These are phyloP conservation scores for Nasonia longicornis DNA, from an alignment of 1,140 invertebrate species.

Conservation along the genomic window DNA sequence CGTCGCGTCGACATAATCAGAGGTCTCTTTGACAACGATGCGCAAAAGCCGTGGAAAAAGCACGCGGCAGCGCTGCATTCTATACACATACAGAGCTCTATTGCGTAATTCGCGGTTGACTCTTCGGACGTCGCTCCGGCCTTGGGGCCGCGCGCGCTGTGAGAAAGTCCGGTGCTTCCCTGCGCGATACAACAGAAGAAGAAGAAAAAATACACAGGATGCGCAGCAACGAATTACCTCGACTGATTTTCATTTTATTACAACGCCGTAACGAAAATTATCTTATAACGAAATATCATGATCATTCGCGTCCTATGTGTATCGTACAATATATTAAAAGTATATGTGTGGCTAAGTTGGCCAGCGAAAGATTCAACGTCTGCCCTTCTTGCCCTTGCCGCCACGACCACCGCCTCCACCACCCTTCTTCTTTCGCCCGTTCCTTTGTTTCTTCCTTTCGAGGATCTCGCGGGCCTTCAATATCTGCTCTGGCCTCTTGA, in stretches of 20 bases:
- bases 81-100: background rate
- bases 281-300: slow-evolving; percentile 15
- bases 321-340: slow-evolving; percentile 21
- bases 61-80: background rate
- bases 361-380: slow-evolving; percentile 46
- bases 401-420: slow-evolving; percentile 47
- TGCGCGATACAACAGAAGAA: background rate
- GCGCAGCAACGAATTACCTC: background rate
- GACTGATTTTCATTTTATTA: slow-evolving; percentile 21
- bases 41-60: background rate
- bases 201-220: background rate
- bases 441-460: slow-evolving; percentile 69
- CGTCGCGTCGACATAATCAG: background rate
- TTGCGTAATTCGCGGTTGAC: slow-evolving; percentile 12
- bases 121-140: background rate
- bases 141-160: background rate
- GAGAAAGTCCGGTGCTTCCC: background rate
- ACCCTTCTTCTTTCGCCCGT: slow-evolving; percentile 59
- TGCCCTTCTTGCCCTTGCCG: slow-evolving; percentile 46
- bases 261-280: slow-evolving; percentile 22
- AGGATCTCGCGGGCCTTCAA: slow-evolving; percentile 74
- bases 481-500: slow-evolving; percentile 79
- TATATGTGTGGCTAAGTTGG: too few relatives aligned
- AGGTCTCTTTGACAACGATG: background rate
- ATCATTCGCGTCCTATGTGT: slow-evolving; percentile 43